Base-by-base conservation (phyloP, 2,113 vertebrate genomes). In the Falcunculus frontatus region DNA sequence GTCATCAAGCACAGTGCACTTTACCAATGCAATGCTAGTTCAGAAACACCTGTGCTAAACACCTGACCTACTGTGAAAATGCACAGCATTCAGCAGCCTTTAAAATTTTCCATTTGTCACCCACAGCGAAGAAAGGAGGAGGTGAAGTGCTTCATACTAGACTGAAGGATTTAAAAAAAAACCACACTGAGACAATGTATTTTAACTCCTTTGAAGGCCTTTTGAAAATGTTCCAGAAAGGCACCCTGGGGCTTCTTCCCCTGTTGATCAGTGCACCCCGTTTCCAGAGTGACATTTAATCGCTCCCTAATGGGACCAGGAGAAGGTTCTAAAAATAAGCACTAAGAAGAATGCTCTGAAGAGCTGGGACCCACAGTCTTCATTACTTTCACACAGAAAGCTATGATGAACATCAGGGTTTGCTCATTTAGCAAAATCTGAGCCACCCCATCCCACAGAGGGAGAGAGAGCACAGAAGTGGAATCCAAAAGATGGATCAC, bases 71-170 rank as follows among this genome's bases (percentile, higher is more conserved):
- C 96, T 97, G 97, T 96, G 97, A 98, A 97, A 97, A 97, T 89
- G 92, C 93, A 84, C 73, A 93, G 64, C 83, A 69, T 80, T 97
- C 97, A 96, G 89, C 92, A 96, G 92, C 89, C 92, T 94, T 97
- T 80, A 89, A 96, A 91, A 93, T 96, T 97, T 97, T 83, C 97
- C 93, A 98, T 97, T 97, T 97, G 93, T 92, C 89, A 90, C 97
- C 97, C 84, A 84, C 10, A 0, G 95, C 1, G 85, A 97, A 69
- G 82, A 87, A 83, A 46, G 93, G 64, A 95, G 60, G 64, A 93
- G 92, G 73, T 83, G 78, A 96, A 84, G 84, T 91, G 53, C n/a
- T 96, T 65, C 59, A 33, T 30, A 63, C 25, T 21, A 70, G 27
- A 81, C 37, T 56, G 41, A 30, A 96, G 53, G 33, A 75, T 72